Percentiles rank a stretch among this genome's conserved stretches.
Evolutionary conservation across 1,140 invertebrate genomes (phyloP).

Genomic region (Drosophila nigrodunni): DNA sequence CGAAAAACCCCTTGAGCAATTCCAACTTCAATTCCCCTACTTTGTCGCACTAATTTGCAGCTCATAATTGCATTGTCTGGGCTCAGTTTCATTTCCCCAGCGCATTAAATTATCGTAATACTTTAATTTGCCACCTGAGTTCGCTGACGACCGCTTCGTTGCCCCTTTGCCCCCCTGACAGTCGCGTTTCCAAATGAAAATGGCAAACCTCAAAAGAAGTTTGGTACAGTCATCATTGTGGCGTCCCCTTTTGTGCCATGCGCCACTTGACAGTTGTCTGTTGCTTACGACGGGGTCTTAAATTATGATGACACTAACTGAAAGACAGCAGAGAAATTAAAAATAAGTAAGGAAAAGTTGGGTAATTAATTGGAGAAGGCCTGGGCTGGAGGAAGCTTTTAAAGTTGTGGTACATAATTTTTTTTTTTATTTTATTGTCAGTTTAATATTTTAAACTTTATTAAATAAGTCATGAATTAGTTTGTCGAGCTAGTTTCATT

Average conservation of each 20-base stretch:
- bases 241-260: slow-evolving; percentile 13
- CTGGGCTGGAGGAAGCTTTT: background rate
- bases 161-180: slow-evolving; percentile 31
- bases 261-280: slow-evolving; percentile 17
- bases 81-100: slow-evolving; percentile 25
- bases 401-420: background rate
- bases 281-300: background rate
- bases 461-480: background rate
- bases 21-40: background rate
- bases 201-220: slow-evolving; percentile 56
- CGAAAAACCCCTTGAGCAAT: background rate
- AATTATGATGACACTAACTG: slow-evolving; percentile 16
- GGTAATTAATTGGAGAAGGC: background rate
- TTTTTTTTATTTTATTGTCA: no score
- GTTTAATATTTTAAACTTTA: no score
- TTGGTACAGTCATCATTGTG: slow-evolving; percentile 35
- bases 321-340: background rate
- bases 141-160: slow-evolving; percentile 49
- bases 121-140: slow-evolving; percentile 80
- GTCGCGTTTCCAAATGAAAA: slow-evolving; percentile 55
- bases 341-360: background rate
- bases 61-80: slow-evolving; percentile 76
- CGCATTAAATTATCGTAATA: slow-evolving; percentile 72
- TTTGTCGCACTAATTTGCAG: slow-evolving; percentile 58
- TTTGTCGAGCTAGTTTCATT: background rate